These are phyloP conservation scores for Danio rerio DNA, from an alignment of 2,113 vertebrate species.

Conservation along the genomic window GRCz12tu NC_133192.1:13023001-13023500, in stretches of 20 bases:
- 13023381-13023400: neutral
- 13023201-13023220: no score
- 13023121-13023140: neutral
- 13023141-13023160: neutral
- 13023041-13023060: neutral
- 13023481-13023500: conserved; percentile 14
- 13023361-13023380: neutral
- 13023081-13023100: neutral
- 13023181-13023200: no score
- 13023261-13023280: no score
- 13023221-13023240: no score
- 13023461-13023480: conserved; percentile 10
- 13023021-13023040: no score
- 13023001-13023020: no score
- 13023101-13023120: neutral
- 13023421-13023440: conserved; percentile 6
- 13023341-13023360: neutral
- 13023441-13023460: conserved; percentile 21
- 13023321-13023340: no score
- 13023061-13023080: neutral
- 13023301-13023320: no score
- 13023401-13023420: neutral
- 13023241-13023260: no score
- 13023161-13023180: neutral
- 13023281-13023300: no score